Conservation (phyloP, 2,888 invertebrate genomes). For the Diadegma fenestrale region DNA sequence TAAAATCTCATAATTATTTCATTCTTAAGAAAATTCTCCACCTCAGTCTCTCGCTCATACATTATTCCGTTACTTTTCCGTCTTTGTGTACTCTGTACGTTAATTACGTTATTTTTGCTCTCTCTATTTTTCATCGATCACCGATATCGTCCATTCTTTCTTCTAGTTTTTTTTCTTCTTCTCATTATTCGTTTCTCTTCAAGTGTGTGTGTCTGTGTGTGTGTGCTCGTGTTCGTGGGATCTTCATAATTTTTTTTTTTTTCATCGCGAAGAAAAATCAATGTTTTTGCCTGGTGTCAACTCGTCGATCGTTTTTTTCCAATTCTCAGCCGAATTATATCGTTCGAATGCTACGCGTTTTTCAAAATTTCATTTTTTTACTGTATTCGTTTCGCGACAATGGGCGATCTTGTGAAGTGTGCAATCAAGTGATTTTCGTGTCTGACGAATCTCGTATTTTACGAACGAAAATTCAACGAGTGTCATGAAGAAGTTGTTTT, state of each 20-base stretch:
- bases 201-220: constrained; percentile 11
- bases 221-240: background rate
- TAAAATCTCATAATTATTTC: constrained; percentile 4
- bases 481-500: background rate
- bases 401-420: constrained; percentile 46
- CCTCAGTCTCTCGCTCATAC: background rate
- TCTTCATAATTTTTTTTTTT: background rate
- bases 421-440: constrained; percentile 52
- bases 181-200: background rate
- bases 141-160: constrained; percentile 1
- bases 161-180: background rate
- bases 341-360: too few species aligned
- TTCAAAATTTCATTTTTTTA: too few species aligned
- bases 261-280: background rate
- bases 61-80: background rate
- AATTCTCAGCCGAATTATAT: too few species aligned
- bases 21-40: background rate
- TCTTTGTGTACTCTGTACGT: constrained; percentile 5
- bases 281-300: background rate
- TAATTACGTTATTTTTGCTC: too few species aligned
- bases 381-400: background rate
- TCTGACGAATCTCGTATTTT: too few species aligned
- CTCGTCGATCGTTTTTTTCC: too few species aligned
- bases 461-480: background rate
- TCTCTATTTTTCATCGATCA: too few species aligned